Conservation (phyloP, 2,113 vertebrate species). For the Guaruba guarouba region DNA sequence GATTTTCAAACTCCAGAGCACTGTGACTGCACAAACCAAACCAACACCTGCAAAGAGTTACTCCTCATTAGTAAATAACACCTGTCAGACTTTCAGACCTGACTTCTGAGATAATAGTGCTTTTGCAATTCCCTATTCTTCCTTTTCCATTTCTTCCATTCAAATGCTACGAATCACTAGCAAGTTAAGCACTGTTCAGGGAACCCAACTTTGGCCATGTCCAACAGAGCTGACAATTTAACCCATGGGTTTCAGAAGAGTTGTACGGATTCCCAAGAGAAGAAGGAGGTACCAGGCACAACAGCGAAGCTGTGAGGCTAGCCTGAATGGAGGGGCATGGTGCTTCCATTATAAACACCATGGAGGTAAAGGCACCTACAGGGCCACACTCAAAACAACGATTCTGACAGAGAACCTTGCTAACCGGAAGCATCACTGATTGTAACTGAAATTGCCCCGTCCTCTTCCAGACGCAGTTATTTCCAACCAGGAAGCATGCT, state of each 20-base stretch:
- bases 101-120: neutral
- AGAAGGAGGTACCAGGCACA: neutral
- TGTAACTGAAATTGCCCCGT: neutral
- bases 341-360: neutral
- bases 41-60: neutral
- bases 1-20: neutral
- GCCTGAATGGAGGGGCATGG: neutral
- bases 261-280: neutral
- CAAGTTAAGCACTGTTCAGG: neutral
- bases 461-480: neutral
- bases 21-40: neutral
- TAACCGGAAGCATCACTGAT: neutral
- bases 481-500: neutral
- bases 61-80: neutral
- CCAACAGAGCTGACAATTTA: neutral
- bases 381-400: neutral
- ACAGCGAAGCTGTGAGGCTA: accelerated
- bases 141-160: neutral
- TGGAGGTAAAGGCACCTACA: neutral
- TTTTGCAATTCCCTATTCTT: neutral
- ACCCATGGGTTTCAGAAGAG: neutral
- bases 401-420: neutral
- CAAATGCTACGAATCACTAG: neutral
- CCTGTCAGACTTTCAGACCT: neutral
- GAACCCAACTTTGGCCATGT: neutral